Percentiles rank a stretch among this genome's conserved stretches.
Evolutionary conservation across 2,888 invertebrate genomes (phyloP).

Genomic region (Chirona hameri): DNA sequence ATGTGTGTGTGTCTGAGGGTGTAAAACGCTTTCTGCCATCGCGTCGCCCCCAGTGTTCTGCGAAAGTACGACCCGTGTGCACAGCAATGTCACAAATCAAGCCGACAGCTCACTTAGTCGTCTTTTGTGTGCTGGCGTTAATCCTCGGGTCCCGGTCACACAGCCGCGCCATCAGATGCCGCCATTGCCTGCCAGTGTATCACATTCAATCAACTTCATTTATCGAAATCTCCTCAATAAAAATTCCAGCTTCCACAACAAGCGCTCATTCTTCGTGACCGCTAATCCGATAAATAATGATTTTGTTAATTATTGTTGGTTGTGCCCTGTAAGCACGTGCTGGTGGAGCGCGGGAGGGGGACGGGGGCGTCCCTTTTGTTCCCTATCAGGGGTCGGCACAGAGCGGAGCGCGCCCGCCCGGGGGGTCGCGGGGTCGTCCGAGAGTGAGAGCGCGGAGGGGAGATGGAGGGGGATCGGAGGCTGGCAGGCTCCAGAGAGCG

Average conservation of each 20-base stretch:
- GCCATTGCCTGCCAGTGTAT: not conserved
- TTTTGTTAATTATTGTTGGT: not conserved
- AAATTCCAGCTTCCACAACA: not conserved
- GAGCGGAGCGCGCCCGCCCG: too few species aligned
- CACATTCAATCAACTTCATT: conserved; percentile 24
- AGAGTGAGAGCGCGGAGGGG: not conserved
- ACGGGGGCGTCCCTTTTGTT: not conserved
- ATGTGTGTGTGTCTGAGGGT: too few species aligned
- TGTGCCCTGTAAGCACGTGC: not conserved
- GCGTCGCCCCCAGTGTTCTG: too few species aligned
- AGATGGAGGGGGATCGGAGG: not conserved
- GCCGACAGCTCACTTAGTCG: not conserved
- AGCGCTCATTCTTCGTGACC: not conserved
- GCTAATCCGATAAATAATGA: conserved; percentile 26
- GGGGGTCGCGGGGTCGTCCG: not conserved
- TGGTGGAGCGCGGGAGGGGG: not conserved
- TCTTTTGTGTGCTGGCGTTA: not conserved
- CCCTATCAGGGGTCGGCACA: not conserved
- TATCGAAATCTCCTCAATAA: not conserved
- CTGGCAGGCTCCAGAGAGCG: not conserved
- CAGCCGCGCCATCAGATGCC: not conserved
- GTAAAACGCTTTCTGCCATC: too few species aligned
- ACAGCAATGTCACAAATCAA: not conserved
- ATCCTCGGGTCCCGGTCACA: not conserved
- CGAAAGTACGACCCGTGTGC: not conserved